phyloP scores from a whole-genome alignment of 35 echinoderm and acorn worm genomes.

The Apostichopus californicus region DNA sequence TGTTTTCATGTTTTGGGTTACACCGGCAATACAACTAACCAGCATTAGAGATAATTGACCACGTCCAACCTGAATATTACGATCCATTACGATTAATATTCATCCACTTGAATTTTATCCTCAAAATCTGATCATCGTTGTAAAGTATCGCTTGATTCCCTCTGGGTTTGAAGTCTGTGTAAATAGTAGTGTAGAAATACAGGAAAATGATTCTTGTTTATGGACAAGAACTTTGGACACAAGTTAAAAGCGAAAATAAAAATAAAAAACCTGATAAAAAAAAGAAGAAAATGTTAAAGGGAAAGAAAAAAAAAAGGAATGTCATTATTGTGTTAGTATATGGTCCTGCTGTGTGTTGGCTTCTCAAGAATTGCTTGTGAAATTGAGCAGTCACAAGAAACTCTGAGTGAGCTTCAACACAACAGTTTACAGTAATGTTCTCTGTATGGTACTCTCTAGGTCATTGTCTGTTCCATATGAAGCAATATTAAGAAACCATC shows the following conservation, averaged over 20 bases:
- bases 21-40: too few relatives aligned
- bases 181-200: too few relatives aligned
- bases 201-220: too few relatives aligned
- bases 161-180: too few relatives aligned
- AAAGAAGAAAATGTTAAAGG: background rate
- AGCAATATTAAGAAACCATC: constrained; percentile 54
- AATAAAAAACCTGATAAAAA: background rate
- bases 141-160: too few relatives aligned
- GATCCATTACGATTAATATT: too few relatives aligned
- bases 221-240: background rate
- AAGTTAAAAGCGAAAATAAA: background rate
- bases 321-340: constrained; percentile 20
- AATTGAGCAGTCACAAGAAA: constrained; percentile 51
- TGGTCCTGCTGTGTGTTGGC: constrained; percentile 1
- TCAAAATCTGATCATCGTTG: too few relatives aligned
- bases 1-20: too few relatives aligned
- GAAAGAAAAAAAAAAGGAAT: background rate
- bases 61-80: too few relatives aligned
- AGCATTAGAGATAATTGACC: too few relatives aligned
- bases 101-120: too few relatives aligned
- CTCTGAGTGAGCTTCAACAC: constrained; percentile 24
- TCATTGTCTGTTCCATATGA: constrained; percentile 51
- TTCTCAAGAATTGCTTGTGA: constrained; percentile 11
- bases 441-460: constrained; percentile 12
- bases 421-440: background rate